phyloP scores from a whole-genome alignment of 1,140 invertebrate genomes.

The Drosophila punjabiensis region DNA sequence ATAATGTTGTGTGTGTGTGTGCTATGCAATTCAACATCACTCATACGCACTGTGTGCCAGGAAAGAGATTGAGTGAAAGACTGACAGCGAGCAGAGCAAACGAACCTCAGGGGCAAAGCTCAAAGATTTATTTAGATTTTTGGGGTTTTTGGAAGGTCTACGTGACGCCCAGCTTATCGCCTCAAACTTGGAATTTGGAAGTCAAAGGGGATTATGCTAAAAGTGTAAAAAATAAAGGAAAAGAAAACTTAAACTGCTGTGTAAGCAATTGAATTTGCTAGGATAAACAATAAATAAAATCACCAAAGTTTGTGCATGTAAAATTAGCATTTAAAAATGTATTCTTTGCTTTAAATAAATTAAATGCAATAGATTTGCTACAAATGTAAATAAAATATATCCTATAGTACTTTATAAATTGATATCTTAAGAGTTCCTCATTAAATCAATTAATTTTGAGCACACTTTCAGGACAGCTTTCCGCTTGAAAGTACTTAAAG shows the following conservation, averaged over 20 bases:
- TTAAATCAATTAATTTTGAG: background rate
- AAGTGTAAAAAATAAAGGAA: constrained; percentile 25
- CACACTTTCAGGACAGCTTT: background rate
- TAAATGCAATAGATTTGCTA: background rate
- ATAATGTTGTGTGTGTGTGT: constrained; percentile 25
- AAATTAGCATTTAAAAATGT: background rate
- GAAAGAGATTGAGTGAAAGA: background rate
- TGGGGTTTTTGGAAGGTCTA: constrained; percentile 42
- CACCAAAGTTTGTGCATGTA: too few species aligned
- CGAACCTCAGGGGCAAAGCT: constrained; percentile 38
- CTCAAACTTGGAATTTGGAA: constrained; percentile 35
- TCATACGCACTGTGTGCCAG: constrained; percentile 56
- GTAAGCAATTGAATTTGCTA: constrained; percentile 5
- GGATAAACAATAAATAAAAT: background rate
- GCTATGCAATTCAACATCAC: constrained; percentile 37
- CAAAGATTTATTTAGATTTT: constrained; percentile 35
- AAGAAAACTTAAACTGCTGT: background rate
- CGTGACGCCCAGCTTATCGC: constrained; percentile 53
- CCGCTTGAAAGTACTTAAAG: background rate
- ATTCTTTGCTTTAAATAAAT: background rate
- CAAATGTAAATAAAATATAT: background rate
- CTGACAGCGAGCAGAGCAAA: background rate
- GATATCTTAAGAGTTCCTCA: background rate
- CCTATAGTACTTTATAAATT: background rate
- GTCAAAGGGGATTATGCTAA: constrained; percentile 49